Conservation (phyloP, 2,888 invertebrate genomes). For the Pristionchus arcanus region DNA sequence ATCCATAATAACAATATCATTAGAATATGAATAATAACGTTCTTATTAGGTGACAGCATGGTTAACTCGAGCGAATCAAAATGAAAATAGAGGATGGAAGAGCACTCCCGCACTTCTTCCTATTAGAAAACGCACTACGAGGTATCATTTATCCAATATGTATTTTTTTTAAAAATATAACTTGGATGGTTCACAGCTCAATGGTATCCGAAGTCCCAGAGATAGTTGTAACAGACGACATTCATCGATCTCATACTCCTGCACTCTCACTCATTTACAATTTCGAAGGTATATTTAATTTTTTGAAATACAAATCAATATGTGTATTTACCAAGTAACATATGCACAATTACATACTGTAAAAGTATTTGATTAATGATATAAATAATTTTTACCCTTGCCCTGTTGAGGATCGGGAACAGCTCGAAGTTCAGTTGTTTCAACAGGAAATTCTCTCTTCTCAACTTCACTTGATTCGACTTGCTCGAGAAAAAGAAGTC, state of each 20-base stretch:
- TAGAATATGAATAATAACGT: background rate
- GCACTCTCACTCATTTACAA: conserved; percentile 75
- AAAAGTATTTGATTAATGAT: background rate
- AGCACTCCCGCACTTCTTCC: conserved; percentile 56
- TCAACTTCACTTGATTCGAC: conserved; percentile 24
- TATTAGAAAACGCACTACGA: conserved; percentile 28
- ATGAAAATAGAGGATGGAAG: conserved; percentile 58
- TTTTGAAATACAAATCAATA: background rate
- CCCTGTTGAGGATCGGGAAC: background rate
- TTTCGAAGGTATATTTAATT: conserved; percentile 61
- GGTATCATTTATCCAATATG: background rate
- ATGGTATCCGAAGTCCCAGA: conserved; percentile 75
- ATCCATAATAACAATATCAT: background rate
- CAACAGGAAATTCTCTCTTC: conserved; percentile 44
- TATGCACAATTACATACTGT: background rate
- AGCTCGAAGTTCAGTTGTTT: background rate
- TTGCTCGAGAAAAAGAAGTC: conserved; percentile 37
- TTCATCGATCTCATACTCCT: conserved; percentile 70
- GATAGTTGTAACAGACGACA: conserved; percentile 76
- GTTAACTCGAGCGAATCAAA: background rate
- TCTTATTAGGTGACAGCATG: conserved; percentile 50
- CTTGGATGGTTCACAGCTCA: conserved; percentile 61
- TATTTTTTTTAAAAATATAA: background rate
- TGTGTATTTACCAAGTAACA: background rate
- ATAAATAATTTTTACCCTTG: background rate